Conservation (phyloP, 2,113 vertebrate species). For the Tonatia bakeri region DNA sequence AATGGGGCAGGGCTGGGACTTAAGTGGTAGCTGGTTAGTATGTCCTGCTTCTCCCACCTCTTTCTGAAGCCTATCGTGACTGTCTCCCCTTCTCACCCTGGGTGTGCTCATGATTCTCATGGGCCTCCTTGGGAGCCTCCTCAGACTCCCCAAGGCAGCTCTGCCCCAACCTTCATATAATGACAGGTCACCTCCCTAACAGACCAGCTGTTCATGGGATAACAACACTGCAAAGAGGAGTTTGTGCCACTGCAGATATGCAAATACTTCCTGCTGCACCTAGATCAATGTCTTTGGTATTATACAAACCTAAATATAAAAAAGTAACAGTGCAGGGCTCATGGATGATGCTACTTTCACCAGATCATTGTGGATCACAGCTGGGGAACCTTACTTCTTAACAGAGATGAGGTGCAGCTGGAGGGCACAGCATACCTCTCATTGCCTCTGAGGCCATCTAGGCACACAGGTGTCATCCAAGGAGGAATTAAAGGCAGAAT, state of each 20-base stretch:
- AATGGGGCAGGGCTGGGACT: neutral
- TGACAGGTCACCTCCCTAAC: neutral
- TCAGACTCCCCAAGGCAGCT: too few species aligned
- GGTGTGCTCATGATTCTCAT: fast-evolving
- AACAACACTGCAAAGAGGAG: neutral
- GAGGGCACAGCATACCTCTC: neutral
- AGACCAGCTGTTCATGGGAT: neutral
- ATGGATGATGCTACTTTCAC: too few species aligned
- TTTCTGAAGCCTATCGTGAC: neutral
- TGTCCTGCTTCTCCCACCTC: neutral
- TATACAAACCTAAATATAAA: neutral
- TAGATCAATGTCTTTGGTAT: neutral
- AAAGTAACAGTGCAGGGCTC: neutral
- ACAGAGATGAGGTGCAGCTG: fast-evolving
- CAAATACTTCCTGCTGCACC: neutral
- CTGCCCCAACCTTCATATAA: neutral
- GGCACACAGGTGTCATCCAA: neutral
- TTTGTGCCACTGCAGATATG: neutral
- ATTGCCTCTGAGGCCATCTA: neutral
- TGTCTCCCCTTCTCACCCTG: neutral
- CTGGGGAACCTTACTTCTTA: neutral
- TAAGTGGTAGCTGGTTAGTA: neutral
- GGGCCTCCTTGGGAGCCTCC: neutral
- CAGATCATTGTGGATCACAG: neutral
- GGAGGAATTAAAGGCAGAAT: neutral